Evolutionary conservation across 1,140 invertebrate species (phyloP).

Genomic region (Charaxes varanes): DNA sequence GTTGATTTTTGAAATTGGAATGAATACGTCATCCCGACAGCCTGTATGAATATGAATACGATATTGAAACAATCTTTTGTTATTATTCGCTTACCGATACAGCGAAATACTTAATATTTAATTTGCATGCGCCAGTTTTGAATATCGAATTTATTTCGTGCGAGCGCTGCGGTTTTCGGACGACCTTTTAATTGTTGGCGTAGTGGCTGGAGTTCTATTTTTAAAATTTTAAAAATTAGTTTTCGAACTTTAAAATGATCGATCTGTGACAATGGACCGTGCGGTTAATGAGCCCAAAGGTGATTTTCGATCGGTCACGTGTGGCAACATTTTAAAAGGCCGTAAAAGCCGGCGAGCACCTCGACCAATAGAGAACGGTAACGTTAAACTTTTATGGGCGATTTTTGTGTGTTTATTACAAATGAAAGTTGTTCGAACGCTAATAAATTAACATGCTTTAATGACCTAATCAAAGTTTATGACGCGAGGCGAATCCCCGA

Average conservation of each 20-base stretch:
- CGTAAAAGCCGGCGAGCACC: constrained; percentile 25
- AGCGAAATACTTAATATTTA: constrained; percentile 12
- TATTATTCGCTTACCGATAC: constrained; percentile 1
- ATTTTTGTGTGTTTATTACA: constrained; percentile 48
- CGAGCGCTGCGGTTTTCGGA: constrained; percentile 3
- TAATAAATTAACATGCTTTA: constrained; percentile 72
- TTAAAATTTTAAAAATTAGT: constrained; percentile 2
- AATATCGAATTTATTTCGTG: constrained; percentile 3
- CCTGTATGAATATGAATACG: constrained; percentile 22
- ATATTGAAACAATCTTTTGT: constrained; percentile 8
- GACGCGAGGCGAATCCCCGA: constrained; percentile 64
- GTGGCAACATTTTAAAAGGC: constrained; percentile 31
- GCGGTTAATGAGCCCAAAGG: constrained; percentile 19
- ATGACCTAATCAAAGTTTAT: constrained; percentile 74
- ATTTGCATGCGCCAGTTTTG: constrained; percentile 6
- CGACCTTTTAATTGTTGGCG: constrained; percentile 7
- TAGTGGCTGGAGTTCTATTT: not conserved
- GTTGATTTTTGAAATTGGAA: constrained; percentile 45
- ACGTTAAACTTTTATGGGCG: constrained; percentile 32
- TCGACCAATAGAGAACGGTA: constrained; percentile 28
- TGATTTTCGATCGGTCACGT: constrained; percentile 56
- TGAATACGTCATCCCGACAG: constrained; percentile 32
- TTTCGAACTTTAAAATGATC: constrained; percentile 4
- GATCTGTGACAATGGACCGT: constrained; percentile 11
- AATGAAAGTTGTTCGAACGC: constrained; percentile 54